Percentiles rank a stretch among this genome's conserved stretches.
phyloP scores from a whole-genome alignment of 1,140 invertebrate genomes.

The Eriocheir sinensis region DNA sequence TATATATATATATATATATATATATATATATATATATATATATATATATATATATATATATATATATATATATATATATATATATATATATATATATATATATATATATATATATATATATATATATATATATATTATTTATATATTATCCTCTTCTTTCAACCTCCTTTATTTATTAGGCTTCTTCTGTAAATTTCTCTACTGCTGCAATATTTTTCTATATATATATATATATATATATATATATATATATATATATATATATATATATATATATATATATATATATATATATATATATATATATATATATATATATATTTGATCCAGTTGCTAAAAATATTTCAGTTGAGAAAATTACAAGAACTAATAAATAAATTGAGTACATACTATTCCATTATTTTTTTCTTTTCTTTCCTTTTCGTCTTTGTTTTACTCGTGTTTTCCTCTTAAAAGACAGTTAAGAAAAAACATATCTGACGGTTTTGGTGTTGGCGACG shows the following conservation, averaged over 20 bases:
- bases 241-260: too few relatives aligned
- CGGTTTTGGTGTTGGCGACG: too few relatives aligned
- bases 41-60: slow-evolving; percentile 49
- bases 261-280: not conserved
- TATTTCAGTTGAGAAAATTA: not conserved
- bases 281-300: not conserved
- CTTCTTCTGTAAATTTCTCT: too few relatives aligned
- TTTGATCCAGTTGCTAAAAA: too few relatives aligned
- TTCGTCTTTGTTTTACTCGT: too few relatives aligned
- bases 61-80: slow-evolving; percentile 53
- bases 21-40: slow-evolving; percentile 37
- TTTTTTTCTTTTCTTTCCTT: too few relatives aligned
- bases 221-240: too few relatives aligned
- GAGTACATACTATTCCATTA: too few relatives aligned
- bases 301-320: not conserved
- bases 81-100: slow-evolving; percentile 51
- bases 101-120: slow-evolving; percentile 43
- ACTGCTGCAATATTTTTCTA: too few relatives aligned
- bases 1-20: not conserved
- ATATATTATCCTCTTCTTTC: not conserved
- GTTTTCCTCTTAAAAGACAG: too few relatives aligned
- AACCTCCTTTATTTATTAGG: too few relatives aligned
- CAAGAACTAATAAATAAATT: not conserved
- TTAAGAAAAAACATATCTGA: too few relatives aligned
- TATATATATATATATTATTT: not conserved